phyloP scores from a whole-genome alignment of 2,113 vertebrate species.

The Callipepla squamata region DNA sequence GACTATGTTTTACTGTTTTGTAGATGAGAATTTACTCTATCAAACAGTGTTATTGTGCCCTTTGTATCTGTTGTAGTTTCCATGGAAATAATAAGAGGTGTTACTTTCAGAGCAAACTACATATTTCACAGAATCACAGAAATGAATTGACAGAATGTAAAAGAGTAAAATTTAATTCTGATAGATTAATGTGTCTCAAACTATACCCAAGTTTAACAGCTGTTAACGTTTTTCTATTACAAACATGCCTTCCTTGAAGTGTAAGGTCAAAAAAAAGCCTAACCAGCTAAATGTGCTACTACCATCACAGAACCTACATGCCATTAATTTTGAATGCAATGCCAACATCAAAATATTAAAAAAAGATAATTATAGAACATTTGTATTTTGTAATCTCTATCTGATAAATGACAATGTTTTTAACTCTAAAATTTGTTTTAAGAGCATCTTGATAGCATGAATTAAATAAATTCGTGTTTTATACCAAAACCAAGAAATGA shows the following conservation, averaged over 20 bases:
- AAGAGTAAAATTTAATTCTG: not conserved
- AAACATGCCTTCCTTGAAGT: not conserved
- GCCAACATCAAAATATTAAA: not conserved
- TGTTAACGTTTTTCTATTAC: not conserved
- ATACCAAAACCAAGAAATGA: not conserved
- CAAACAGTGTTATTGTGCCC: too few species aligned
- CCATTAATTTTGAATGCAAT: not conserved
- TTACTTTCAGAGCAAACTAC: too few species aligned
- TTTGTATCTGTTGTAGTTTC: too few species aligned
- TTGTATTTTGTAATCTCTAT: not conserved
- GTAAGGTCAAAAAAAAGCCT: not conserved
- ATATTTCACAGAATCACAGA: not conserved
- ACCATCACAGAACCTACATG: not conserved
- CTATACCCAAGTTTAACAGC: not conserved
- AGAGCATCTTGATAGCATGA: not conserved
- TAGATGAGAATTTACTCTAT: too few species aligned
- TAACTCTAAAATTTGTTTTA: not conserved
- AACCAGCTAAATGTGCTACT: not conserved
- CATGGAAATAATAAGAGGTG: too few species aligned
- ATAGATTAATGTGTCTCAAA: not conserved
- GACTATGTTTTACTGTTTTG: too few species aligned
- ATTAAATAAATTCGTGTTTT: not conserved
- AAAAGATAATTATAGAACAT: not conserved
- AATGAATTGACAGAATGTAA: not conserved
- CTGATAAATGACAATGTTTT: not conserved